Percentiles rank a stretch among this genome's conserved stretches.
These are phyloP conservation scores for Daubentonia madagascariensis DNA, from an alignment of 2,113 vertebrate genomes.

Conservation along the genomic window DNA sequence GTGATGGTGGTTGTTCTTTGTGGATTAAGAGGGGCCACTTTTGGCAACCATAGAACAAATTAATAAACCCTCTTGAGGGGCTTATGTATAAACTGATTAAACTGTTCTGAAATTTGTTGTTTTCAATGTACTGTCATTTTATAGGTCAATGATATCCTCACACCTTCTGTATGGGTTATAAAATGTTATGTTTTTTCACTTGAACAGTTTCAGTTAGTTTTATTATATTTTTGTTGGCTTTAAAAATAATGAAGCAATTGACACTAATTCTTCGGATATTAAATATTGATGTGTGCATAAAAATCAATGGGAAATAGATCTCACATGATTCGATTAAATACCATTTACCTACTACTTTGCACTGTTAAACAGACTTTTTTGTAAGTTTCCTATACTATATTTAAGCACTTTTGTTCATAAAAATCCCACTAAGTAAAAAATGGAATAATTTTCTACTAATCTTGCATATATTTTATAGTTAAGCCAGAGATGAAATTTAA, in stretches of 20 bases:
- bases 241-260: neutral
- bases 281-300: neutral
- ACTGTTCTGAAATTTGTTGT: neutral
- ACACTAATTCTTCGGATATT: neutral
- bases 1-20: neutral
- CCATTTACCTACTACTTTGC: neutral
- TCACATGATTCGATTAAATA: neutral
- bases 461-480: slow-evolving; percentile 16
- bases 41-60: neutral
- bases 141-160: neutral
- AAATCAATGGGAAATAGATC: neutral
- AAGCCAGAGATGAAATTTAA: neutral
- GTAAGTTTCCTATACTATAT: neutral
- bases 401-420: neutral
- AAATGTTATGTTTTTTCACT: neutral
- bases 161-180: neutral
- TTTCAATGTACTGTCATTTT: neutral
- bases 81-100: neutral
- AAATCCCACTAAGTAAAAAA: neutral
- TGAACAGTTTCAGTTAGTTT: neutral
- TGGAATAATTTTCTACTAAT: neutral
- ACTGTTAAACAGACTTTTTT: neutral
- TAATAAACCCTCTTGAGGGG: neutral
- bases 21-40: neutral
- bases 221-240: neutral